Conservation (phyloP, 2,888 invertebrate species). For the Onthophagus sagittarius region DNA sequence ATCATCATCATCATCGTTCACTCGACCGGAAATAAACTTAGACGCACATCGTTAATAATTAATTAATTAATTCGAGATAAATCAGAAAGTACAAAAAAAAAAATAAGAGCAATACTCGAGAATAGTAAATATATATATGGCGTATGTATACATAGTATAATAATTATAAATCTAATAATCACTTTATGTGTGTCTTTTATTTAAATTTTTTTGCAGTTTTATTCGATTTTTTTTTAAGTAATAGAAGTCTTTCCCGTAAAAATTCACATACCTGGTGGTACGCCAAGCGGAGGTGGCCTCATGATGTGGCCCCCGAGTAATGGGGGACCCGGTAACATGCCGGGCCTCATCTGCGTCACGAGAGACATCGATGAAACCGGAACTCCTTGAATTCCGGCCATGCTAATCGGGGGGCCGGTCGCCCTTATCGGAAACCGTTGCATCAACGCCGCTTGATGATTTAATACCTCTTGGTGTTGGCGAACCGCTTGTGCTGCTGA, state of each 20-base stretch:
- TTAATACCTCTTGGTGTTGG: constrained; percentile 43
- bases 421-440: constrained; percentile 51
- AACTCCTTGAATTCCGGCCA: constrained; percentile 51
- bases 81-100: background rate
- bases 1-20: background rate
- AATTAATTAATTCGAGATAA: background rate
- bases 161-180: too few relatives aligned
- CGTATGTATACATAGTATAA: too few relatives aligned
- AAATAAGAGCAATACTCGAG: background rate
- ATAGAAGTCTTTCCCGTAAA: background rate
- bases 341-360: constrained; percentile 54
- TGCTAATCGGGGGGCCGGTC: constrained; percentile 46
- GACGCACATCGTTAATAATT: background rate
- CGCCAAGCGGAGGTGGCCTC: constrained; percentile 62
- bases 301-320: constrained; percentile 58
- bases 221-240: too few relatives aligned
- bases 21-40: background rate
- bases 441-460: constrained; percentile 46
- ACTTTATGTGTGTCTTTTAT: too few relatives aligned
- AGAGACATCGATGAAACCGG: constrained; percentile 51
- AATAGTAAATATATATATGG: background rate
- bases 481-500: constrained; percentile 50
- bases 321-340: constrained; percentile 52
- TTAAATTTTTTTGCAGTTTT: too few relatives aligned
- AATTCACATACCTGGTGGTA: constrained; percentile 60